Evolutionary conservation across 2,113 vertebrate species (phyloP), one percentile per base, ranked within the genome.

Genomic region (Sinocyclocheilus maitianheensis): DNA sequence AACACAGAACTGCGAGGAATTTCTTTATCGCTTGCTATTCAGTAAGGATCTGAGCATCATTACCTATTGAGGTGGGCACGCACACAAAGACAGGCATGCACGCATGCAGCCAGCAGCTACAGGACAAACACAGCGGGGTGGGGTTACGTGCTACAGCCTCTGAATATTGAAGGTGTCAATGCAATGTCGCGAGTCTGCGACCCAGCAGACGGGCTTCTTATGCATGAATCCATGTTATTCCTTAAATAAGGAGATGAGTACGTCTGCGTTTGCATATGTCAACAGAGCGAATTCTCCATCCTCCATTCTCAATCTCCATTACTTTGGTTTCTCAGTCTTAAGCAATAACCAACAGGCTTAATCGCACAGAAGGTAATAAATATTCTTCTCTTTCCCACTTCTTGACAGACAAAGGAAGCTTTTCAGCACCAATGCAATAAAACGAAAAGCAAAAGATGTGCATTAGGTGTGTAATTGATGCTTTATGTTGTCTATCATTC

Each of bases 331-430:
- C n/a, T 10, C 40, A 81, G n/a, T 40, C 77, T 78, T 37, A 58
- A 40, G 77, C 77, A 78, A 78, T 78, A 78, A 78, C 53, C 30
- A 60, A 60, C 18, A 60, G 53, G 77, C 62, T 81, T 67, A 81
- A 81, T 51, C 62, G 24, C 79, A 48, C 40, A 16, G 4, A 43
- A 81, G 53, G 30, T 60, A 78, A 71, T 71, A 71, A 71, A 71
- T 34, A 18, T 74, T 37, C 37, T 46, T 74, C 34, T 74, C 16
- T 58, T 78, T 22, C 37, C 1, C 71, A 43, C 0, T 9, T 43
- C 34, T 13, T 40, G 60, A 46, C 34, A 63, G 60, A 46, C 7
- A 43, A 12, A 26, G 7, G 37, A 63, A 81, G 55, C 58, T 81
- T 81, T 79, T 81, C 26, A 63, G 22, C 58, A 79, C 77, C 2